Evolutionary conservation across 2,888 invertebrate species (phyloP).

Genomic region (Brachylomia viminalis): DNA sequence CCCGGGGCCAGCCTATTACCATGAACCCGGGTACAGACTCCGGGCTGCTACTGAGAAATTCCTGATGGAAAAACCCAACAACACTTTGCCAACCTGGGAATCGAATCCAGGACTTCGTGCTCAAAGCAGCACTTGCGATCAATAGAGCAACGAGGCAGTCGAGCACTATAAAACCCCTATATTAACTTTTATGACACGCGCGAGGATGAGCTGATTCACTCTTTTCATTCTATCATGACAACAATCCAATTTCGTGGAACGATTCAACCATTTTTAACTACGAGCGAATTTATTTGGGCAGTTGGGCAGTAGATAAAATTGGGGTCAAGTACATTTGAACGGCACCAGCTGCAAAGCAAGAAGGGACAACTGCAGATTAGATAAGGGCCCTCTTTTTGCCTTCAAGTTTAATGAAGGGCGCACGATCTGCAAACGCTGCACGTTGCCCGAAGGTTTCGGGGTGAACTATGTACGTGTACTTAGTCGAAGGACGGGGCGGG

Average conservation of each 20-base stretch:
- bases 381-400: conserved; percentile 70
- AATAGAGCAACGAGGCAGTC: neutral
- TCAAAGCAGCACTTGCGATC: no score
- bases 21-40: neutral
- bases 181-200: conserved; percentile 31
- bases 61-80: neutral
- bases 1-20: neutral
- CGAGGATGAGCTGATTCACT: conserved; percentile 8
- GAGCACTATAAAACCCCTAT: neutral
- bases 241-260: conserved; percentile 46
- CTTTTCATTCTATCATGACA: conserved; percentile 28
- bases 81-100: neutral
- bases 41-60: neutral
- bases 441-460: conserved; percentile 49
- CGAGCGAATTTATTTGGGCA: conserved; percentile 40
- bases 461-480: conserved; percentile 46
- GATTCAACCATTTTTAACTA: conserved; percentile 42
- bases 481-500: conserved; percentile 16
- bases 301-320: conserved; percentile 49
- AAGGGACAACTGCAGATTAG: conserved; percentile 66
- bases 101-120: neutral
- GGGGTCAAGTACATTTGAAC: conserved; percentile 52
- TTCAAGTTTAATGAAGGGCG: conserved; percentile 72
- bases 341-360: conserved; percentile 61
- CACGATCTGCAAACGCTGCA: conserved; percentile 65